Base-by-base conservation (phyloP, 2,797 vertebrate genomes). In the Lophotriccus pileatus region DNA sequence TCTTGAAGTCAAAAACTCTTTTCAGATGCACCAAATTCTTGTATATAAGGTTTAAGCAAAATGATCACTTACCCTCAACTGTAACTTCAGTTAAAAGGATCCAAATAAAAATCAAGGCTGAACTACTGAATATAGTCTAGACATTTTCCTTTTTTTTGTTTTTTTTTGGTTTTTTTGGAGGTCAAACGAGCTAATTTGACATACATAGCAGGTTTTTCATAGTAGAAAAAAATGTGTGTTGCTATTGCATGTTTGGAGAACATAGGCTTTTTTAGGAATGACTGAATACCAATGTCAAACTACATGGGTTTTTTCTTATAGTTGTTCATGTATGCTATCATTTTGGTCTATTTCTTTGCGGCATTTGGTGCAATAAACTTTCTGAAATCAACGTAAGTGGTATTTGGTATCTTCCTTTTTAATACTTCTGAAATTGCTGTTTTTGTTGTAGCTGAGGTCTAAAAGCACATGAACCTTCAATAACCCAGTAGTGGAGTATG, bases 351-450 rank as follows among this genome's bases (percentile, higher is more conserved):
- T 96, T 97, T 96, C 92, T 97, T 97, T 97, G 97, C 95, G 84
- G 95, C 97, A 97, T 97, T 97, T 98, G 97, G 98, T 98, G 98
- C 98, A 98, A 98, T 98, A 98, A 98, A 98, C 82, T 94, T 97
- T 96, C 96, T 96, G 90, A 97, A 97, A 95, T 96, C 72, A 94
- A 87, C 2, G 2, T 70, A 69, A 87, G 16, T 81, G 78, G 92
- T 92, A 70, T 69, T 93, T 85, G 20, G 27, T 90, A 81, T 93
- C 66, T 89, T 94, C 75, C 32, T 95, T 93, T 72, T 59, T 8
- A 74, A 68, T 73, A 14, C 32, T 81, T 66, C 28, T 79, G 16
- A 59, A 90, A 46, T 46, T 22, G 20, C 13, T 53, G 22, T 17
- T 46, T 6, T 24, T 82, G 28, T 68, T 74, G 37, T 64, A 52